phyloP scores from a whole-genome alignment of 1,140 invertebrate genomes.

The Nasonia longicornis region DNA sequence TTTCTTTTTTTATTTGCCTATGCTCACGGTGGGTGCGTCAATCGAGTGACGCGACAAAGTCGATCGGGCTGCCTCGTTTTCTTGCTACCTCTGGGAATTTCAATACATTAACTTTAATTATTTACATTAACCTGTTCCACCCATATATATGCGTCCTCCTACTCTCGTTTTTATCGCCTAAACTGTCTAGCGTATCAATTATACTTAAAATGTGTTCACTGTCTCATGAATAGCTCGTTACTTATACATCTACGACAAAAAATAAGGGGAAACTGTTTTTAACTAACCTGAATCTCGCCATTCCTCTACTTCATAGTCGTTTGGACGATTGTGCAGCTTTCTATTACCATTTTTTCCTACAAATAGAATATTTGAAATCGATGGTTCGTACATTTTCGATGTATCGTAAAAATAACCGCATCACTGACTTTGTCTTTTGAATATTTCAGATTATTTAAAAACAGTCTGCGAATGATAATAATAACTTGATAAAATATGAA shows the following conservation, averaged over 20 bases:
- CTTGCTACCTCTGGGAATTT: constrained; percentile 5
- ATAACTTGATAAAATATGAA: constrained; percentile 8
- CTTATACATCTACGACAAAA: too few relatives aligned
- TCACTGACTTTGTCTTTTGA: too few relatives aligned
- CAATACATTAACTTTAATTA: constrained; percentile 37
- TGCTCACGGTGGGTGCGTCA: constrained; percentile 43
- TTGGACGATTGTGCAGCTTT: constrained; percentile 62
- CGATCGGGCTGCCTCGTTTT: background rate
- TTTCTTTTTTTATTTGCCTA: constrained; percentile 23
- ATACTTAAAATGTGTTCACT: too few relatives aligned
- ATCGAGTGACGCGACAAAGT: constrained; percentile 30
- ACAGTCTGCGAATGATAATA: background rate
- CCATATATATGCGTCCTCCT: background rate
- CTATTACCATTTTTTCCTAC: constrained; percentile 61
- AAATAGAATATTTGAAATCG: constrained; percentile 27
- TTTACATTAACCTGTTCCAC: constrained; percentile 23
- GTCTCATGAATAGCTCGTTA: too few relatives aligned
- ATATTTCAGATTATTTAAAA: background rate
- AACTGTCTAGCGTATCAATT: too few relatives aligned
- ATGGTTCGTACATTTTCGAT: background rate
- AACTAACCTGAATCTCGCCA: constrained; percentile 72
- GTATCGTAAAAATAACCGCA: background rate
- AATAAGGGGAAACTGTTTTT: constrained; percentile 41
- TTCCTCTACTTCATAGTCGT: constrained; percentile 73
- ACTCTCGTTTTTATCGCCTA: too few relatives aligned